Evolutionary conservation across 2,888 invertebrate species (phyloP), one percentile per base, ranked within the genome.

Genomic region (Acanthosepion esculentum): DNA sequence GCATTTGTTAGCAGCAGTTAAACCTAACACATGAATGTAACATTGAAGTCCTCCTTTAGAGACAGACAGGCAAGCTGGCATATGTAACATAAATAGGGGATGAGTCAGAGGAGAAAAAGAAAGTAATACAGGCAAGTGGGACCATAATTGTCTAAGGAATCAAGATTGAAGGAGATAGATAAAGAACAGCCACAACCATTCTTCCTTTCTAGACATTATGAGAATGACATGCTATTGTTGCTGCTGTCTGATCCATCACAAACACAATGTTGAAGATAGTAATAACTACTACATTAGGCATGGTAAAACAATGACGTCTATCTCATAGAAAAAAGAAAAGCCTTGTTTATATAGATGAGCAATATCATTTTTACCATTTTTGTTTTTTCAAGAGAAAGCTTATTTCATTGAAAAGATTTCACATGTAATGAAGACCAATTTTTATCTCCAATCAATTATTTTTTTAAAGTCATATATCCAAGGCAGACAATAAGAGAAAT

Each of bases 51-150:
- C n/a, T n/a, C 78, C 15, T 78, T 78, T 78, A 26, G 78, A 78
- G 78, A 78, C 78, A 29, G 78, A 26, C 78, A 78, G 78, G 78
- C 78, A 78, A 18, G 78, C 78, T 15, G 78, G 33, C 78, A 78
- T 78, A 78, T 33, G 10, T 78, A 78, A 78, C 78, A 78, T 78
- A 78, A 33, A 78, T 78, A 33, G 78, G 78, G 78, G 78, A 78
- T 78, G 78, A 78, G 78, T 78, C 78, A 78, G 78, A 78, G 78
- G 78, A 78, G 78, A 78, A 78, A 59, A 59, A 59, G 59, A 59
- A n/a, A 78, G n/a, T 78, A 78, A 78, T 78, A 78, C 78, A 33
- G n/a, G 15, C n/a, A 78, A 78, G 78, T 78, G 33, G 78, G 78
- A 33, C 78, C 78, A 78, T 78, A 78, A 78, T 78, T 78, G 78